Base-by-base conservation (phyloP, 2,888 invertebrate species). In the Drosophila anomalata region DNA sequence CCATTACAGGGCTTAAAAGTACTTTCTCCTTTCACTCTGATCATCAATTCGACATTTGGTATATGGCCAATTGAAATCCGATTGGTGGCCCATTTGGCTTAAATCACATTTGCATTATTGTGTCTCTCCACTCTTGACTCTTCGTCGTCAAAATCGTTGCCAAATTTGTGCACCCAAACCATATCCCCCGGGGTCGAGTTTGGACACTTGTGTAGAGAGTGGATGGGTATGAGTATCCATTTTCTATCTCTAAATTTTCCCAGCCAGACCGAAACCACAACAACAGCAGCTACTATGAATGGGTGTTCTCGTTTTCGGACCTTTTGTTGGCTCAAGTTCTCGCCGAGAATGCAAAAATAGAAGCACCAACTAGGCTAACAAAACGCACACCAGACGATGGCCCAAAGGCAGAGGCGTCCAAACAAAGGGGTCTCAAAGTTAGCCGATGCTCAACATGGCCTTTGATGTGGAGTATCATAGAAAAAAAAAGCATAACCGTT, bases 31-130 rank as follows among this genome's bases (percentile, higher is more conserved):
- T 12, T n/a, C 14, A 29, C 6, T 24, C 24, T 36, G 36, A 9
- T 14, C 67, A 65, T 65, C 55, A 68, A 68, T 67, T 68, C 33
- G 31, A 31, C 57, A 66, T 56, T 68, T 48, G 57, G 69, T 55
- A 22, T 42, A 53, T 36, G 22, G 57, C 46, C 47, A 75, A 65
- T 39, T 22, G 29, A 59, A 73, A 61, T 59, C 50, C 77, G 47
- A 79, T 77, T 79, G 70, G 57, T 77, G 83, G 79, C 86, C 79
- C 69, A 79, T 59, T 79, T 79, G 79, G 83, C 86, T 36, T 33
- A 61, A 60, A 61, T 77, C 66, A 73, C 79, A 66, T 60, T 66
- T 48, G 48, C 56, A 56, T 68, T 66, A 68, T 48, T 56, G 22
- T 22, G 31, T 20, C 12, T 5, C 29, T 8, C 26, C 11, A 22